A percentile compares a stretch with the other conserved stretches of the same genome.
Conservation (phyloP, 2,113 vertebrate species). For the Solea senegalensis region DNA sequence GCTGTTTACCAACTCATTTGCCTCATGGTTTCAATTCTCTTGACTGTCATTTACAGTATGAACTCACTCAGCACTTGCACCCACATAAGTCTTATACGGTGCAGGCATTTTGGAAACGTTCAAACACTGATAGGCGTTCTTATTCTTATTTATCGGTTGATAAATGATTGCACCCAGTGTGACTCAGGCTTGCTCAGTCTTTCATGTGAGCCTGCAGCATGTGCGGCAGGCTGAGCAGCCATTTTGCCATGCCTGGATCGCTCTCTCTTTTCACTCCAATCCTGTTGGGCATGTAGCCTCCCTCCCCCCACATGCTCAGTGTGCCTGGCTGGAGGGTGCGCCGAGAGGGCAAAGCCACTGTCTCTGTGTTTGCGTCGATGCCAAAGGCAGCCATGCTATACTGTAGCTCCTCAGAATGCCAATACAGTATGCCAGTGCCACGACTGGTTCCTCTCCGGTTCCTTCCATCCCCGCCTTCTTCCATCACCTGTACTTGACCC, state of each 20-base stretch:
- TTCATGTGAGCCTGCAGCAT: constrained; percentile 25
- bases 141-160: constrained; percentile 39
- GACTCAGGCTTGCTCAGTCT: constrained; percentile 14
- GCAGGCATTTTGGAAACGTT: neutral
- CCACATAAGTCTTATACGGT: constrained; percentile 1
- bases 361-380: constrained; percentile 38
- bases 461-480: constrained; percentile 16
- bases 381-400: constrained; percentile 44
- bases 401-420: constrained; percentile 51
- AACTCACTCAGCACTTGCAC: constrained; percentile 28
- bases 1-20: constrained; percentile 56
- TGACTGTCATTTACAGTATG: constrained; percentile 53
- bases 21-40: constrained; percentile 62
- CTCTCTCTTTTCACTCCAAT: constrained; percentile 59
- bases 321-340: constrained; percentile 73
- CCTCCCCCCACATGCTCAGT: constrained; percentile 64
- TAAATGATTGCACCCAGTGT: constrained; percentile 37
- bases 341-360: constrained; percentile 58
- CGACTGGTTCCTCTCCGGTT: constrained; percentile 19
- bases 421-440: constrained; percentile 26
- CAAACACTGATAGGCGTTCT: constrained; percentile 38
- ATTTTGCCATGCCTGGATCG: constrained; percentile 63
- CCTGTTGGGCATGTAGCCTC: constrained; percentile 56
- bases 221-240: constrained; percentile 56
- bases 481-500: constrained; percentile 37